Percentiles rank a stretch among this genome's conserved stretches.
Evolutionary conservation across 2,888 invertebrate species (phyloP).

Genomic region (Arrhopalites spinosus): DNA sequence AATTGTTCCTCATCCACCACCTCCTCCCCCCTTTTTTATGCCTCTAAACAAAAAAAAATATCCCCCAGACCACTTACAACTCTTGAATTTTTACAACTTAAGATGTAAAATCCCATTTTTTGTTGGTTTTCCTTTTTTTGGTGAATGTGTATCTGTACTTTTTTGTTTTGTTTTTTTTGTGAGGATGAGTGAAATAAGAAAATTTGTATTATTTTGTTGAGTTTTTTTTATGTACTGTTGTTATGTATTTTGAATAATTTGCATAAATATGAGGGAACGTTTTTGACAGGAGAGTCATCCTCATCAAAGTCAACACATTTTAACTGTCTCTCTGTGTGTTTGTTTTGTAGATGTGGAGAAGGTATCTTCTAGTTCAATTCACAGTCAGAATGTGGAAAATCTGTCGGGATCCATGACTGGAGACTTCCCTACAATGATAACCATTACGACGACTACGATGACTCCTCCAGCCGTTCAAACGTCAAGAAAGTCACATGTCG

Average conservation of each 20-base stretch:
- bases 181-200: too few relatives aligned
- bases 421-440: slow-evolving; percentile 38
- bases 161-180: too few relatives aligned
- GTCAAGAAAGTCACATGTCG: slow-evolving; percentile 31
- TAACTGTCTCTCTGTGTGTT: neutral
- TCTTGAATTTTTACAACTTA: too few relatives aligned
- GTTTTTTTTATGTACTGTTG: too few relatives aligned
- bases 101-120: too few relatives aligned
- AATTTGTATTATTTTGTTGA: too few relatives aligned
- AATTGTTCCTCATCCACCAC: neutral
- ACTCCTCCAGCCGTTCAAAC: slow-evolving; percentile 29
- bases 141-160: too few relatives aligned
- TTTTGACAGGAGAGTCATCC: neutral
- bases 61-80: too few relatives aligned
- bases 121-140: too few relatives aligned
- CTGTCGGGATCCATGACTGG: slow-evolving; percentile 18
- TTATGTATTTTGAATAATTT: too few relatives aligned
- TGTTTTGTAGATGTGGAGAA: slow-evolving; percentile 19
- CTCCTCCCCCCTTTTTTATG: neutral
- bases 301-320: neutral
- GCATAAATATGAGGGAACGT: neutral
- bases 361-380: neutral
- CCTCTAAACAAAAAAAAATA: too few relatives aligned
- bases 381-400: slow-evolving; percentile 26
- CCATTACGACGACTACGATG: slow-evolving; percentile 31